Evolutionary conservation across 1,140 invertebrate genomes (phyloP).

Genomic region (Ruditapes philippinarum): DNA sequence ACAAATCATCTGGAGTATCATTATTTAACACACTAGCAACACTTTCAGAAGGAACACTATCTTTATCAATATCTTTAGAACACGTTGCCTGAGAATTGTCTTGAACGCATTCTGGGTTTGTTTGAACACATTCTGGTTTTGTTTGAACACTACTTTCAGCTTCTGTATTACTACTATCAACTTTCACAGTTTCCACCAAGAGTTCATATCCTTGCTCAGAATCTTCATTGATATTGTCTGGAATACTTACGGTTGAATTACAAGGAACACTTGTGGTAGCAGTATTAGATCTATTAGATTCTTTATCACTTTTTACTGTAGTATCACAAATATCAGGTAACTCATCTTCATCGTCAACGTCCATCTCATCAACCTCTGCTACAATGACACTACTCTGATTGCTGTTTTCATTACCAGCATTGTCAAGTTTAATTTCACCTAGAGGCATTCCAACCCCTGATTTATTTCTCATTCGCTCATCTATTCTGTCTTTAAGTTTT

Average conservation of each 20-base stretch:
- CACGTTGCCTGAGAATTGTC: background rate
- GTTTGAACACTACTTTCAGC: background rate
- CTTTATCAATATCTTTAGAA: background rate
- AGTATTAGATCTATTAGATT: background rate
- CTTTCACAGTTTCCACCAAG: no score
- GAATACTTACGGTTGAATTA: background rate
- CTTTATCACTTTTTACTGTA: background rate
- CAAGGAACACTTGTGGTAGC: background rate
- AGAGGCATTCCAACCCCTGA: slow-evolving; percentile 17
- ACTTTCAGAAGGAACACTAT: background rate
- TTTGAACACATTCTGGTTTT: background rate
- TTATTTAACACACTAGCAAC: background rate
- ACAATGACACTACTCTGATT: slow-evolving; percentile 16
- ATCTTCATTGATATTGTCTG: background rate
- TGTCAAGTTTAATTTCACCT: slow-evolving; percentile 21
- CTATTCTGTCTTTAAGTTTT: slow-evolving; percentile 38
- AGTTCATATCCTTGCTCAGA: background rate
- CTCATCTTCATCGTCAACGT: slow-evolving; percentile 7
- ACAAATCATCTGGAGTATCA: background rate
- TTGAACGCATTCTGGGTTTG: background rate
- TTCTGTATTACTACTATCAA: no score
- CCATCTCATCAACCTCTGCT: background rate
- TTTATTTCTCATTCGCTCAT: slow-evolving; percentile 38
- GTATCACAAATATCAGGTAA: slow-evolving; percentile 39
- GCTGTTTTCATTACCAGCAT: background rate